Percentiles rank a stretch among this genome's conserved stretches.
Conservation (phyloP, 2,797 vertebrate genomes). For the Prionace glauca region DNA sequence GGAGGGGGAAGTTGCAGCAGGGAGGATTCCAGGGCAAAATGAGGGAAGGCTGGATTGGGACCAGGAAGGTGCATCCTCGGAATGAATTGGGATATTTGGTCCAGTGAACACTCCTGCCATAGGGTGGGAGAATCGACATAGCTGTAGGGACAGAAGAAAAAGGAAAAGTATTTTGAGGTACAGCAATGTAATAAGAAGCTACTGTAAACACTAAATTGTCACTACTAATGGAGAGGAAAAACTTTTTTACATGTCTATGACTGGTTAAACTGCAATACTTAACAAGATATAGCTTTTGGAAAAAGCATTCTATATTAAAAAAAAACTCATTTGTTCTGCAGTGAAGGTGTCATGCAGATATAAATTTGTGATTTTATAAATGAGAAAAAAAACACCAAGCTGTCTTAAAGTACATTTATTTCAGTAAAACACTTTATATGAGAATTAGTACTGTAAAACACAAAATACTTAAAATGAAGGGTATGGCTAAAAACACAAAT, state of each 20-base stretch:
- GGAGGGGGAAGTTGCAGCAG: constrained; percentile 40
- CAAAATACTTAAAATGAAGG: neutral
- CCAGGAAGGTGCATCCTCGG: constrained; percentile 36
- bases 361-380: neutral
- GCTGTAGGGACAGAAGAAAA: constrained; percentile 24
- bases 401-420: constrained; percentile 12
- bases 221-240: neutral
- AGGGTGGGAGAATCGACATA: constrained; percentile 32
- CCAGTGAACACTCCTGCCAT: constrained; percentile 33
- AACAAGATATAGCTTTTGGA: neutral
- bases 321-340: neutral
- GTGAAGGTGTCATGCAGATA: neutral
- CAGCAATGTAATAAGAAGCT: neutral
- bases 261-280: neutral
- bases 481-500: neutral
- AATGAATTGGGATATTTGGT: constrained; percentile 30
- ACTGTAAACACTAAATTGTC: neutral
- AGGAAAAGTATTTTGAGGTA: neutral
- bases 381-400: neutral
- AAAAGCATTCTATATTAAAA: neutral
- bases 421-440: neutral
- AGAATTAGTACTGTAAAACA: constrained; percentile 17
- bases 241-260: neutral
- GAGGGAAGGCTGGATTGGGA: constrained; percentile 40
- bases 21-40: constrained; percentile 40